Evolutionary conservation across 2,888 invertebrate genomes (phyloP), one percentile per base, ranked within the genome.

Genomic region (Hoplodrina ambigua): DNA sequence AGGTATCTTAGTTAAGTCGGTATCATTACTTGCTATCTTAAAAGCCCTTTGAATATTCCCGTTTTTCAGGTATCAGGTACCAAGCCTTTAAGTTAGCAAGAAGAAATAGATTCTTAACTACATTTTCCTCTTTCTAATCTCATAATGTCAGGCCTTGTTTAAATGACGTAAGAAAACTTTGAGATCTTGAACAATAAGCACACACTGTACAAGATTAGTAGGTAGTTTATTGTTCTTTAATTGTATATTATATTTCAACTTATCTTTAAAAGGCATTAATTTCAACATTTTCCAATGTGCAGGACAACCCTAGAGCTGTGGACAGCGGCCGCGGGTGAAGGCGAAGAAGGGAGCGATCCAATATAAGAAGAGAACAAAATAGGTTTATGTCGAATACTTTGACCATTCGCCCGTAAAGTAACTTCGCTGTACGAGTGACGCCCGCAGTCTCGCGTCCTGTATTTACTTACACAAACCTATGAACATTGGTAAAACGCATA

Each of bases 361-460:
- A 96, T 95, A 95, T 95, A 95, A 96, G 95, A 96, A 95, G 94
- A 95, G 94, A 95, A 95, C 95, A 94, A 96, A 96, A 96, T 96
- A 95, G 95, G 95, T 96, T 96, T 96, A 96, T 94, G 95, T 94
- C 93, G 93, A 94, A 95, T 94, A 95, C 96, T 96, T 96, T 96
- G 96, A 96, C 95, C 95, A 94, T 92, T 95, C 93, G 93, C 88
- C 95, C 95, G 95, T 95, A 93, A 94, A 94, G 91, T 94, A 94
- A 96, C 94, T 95, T 93, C 91, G 91, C 91, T 93, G 87, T 90
- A 88, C 90, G 90, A 93, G 89, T 91, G 90, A 91, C 91, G 92
- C 89, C 89, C 89, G 88, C 88, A 87, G 88, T 88, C 87, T 87
- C 83, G 83, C 75, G 67, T 77, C 71, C 76, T 73, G 60, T 84